Base-by-base conservation (phyloP, 2,797 vertebrate genomes). In the Poecile montanus region DNA sequence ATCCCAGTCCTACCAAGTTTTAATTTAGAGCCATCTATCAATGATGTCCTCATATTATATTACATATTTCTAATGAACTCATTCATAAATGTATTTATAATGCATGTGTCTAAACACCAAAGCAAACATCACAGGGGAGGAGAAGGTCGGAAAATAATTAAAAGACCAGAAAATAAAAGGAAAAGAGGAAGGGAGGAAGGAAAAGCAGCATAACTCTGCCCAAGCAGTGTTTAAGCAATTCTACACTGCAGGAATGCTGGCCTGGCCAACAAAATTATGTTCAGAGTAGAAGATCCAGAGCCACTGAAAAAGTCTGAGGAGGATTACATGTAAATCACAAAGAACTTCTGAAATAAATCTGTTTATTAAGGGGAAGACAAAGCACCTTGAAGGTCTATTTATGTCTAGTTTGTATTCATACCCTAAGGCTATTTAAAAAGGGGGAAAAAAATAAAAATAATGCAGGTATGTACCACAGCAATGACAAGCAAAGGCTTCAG, bases 281-380 rank as follows among this genome's bases (percentile, higher is more conserved):
- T 58, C 20, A 22, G 16, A 91, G 40, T 11, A 51, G 19, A 29
- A 78, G 45, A 34, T 83, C 38, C 44, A 70, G 16, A 90, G 38
- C 8, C 57, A 91, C 14, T 22, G 19, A 82, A 81, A 51, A 40
- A 77, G 26, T 70, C 8, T 50, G 68, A 89, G 26, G 21, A 85
- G 81, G 57, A 48, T 57, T 89, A 82, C 50, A 51, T 1, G 12
- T 2, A 29, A 78, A 79, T 74, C 54, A 48, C 22, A 0, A 63
- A 45, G 40, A 89, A 71, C 25, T 73, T 82, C 53, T n/a, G 48
- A 95, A 96, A 79, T 38, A 66, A 66, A 86, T 51, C 72, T 67
- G 16, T 62, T 89, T 89, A 80, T 66, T 67, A 74, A 70, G 10
- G 11, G 5, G 14, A 44, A 71, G 18, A 40, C 47, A 67, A 53